Conservation (phyloP, 1,140 invertebrate species). For the Wasmannia auropunctata region DNA sequence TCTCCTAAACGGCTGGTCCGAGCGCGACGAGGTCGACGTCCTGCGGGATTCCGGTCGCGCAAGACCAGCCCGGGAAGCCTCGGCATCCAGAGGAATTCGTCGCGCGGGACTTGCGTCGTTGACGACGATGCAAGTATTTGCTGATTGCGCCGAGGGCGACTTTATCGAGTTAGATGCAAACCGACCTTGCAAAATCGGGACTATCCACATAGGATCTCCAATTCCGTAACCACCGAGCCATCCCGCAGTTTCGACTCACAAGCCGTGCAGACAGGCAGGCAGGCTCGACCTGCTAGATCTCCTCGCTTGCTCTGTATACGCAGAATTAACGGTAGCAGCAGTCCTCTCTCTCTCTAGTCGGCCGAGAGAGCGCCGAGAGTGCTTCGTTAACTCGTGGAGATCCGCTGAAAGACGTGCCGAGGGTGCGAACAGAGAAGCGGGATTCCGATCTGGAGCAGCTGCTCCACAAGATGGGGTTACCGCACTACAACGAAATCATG, state of each 20-base stretch:
- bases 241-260: background rate
- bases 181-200: slow-evolving; percentile 59
- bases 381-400: slow-evolving; percentile 73
- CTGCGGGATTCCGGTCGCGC: background rate
- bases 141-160: slow-evolving; percentile 62
- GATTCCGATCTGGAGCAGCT: slow-evolving; percentile 16
- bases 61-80: background rate
- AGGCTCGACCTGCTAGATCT: slow-evolving; percentile 6
- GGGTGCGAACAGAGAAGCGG: slow-evolving; percentile 52
- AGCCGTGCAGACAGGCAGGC: background rate
- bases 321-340: slow-evolving; percentile 69
- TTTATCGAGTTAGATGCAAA: slow-evolving; percentile 69
- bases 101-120: background rate
- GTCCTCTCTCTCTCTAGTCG: slow-evolving; percentile 50
- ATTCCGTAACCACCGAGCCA: background rate
- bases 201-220: background rate
- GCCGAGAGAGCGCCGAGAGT: slow-evolving; percentile 65
- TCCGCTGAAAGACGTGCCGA: slow-evolving; percentile 64
- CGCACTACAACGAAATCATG: background rate
- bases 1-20: slow-evolving; percentile 21
- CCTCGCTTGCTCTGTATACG: slow-evolving; percentile 62
- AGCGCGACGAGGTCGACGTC: slow-evolving; percentile 13
- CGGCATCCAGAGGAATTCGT: slow-evolving; percentile 27
- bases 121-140: slow-evolving; percentile 60
- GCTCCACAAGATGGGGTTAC: background rate